Evolutionary conservation across 2,797 vertebrate species (phyloP), one percentile per base, ranked within the genome.

Genomic region (Yasuhikotakia modesta): DNA sequence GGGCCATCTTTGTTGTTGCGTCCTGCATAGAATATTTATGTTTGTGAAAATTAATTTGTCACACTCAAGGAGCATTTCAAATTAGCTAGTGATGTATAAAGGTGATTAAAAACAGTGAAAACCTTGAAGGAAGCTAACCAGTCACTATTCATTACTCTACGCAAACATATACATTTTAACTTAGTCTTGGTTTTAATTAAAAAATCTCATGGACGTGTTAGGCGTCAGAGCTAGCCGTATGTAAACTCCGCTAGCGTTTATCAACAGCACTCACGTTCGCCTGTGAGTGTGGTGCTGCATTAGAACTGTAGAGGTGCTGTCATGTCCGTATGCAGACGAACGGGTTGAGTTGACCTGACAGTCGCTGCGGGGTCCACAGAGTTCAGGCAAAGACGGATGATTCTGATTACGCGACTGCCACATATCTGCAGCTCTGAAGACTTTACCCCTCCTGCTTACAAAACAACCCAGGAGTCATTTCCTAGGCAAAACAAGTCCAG

Each of bases 381-480:
- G 58, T 78, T 16, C 21, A 71, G 76, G 76, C 58, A 43, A 78
- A 71, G 67, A 46, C 22, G 2, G 69, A 71, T 35, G 27, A 55
- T 21, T 12, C 35, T 5, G 22, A 35, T 70, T 65, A 52, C 67
- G 64, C 17, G 2, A 13, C 57, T 70, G 5, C 3, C 43, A 70
- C 27, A 55, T 45, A 67, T 63, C 76, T 70, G 24, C 14, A 77
- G 17, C 55, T 61, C 30, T 24, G 30, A 55, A 77, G 66, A 39
- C 16, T 70, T 50, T 52, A 50, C 21, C 14, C 43, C 57, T 60
- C 24, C 22, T 60, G 13, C 57, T 60, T 60, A 30, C 16, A 60
- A 27, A 60, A 30, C 39, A 43, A 10, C 57, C 24, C 57, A 60
- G 16, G 57, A 60, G 57, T 60, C 14, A 60, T 60, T 60, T 60